Evolutionary conservation across 1,140 invertebrate species (phyloP), one percentile per base, ranked within the genome.

Genomic region (Leptinotarsa undecemlineata): DNA sequence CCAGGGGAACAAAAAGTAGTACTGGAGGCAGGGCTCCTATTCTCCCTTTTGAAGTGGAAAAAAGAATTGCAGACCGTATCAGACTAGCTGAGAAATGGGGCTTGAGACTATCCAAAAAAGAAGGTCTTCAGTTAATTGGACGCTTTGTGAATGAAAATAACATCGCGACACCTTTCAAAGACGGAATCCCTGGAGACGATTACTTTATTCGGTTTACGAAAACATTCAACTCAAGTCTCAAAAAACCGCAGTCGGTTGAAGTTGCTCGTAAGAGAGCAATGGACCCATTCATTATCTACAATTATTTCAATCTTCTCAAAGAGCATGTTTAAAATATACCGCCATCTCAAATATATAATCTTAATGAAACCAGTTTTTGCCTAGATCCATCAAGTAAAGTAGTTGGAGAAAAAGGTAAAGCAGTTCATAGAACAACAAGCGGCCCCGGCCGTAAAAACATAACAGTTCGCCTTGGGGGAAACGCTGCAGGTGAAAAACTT

Each of bases 151-250:
- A 68, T 19, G 19, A 66, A 57, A 85, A 83, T 72, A 80, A 81
- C 19, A 77, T 85, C 17, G 64, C 72, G 62, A 82, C 79, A 19
- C 73, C 78, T 13, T 85, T 86, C 76, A 84, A 82, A 76, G 74
- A 84, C 79, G 81, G 78, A 11, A 77, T 68, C 61, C 85, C 85
- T 20, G 84, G 85, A 11, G 68, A 84, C 19, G 84, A 83, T 23
- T 86, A 82, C 82, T 85, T 85, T 74, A 5, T n/a, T n/a, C 23
- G 63, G 15, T 76, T 76, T 61, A 42, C 64, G 26, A 68, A 76
- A 62, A 17, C 63, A 19, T 57, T 76, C 48, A 51, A 76, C 26
- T 71, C 68, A 63, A 57, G 61, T 17, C 51, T 62, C 26, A 75
- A 78, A 76, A 79, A 79, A 63, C 74, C 70, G 13, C 76, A 73